Evolutionary conservation across 2,888 invertebrate genomes (phyloP).

Genomic region (Leucozona laternaria): DNA sequence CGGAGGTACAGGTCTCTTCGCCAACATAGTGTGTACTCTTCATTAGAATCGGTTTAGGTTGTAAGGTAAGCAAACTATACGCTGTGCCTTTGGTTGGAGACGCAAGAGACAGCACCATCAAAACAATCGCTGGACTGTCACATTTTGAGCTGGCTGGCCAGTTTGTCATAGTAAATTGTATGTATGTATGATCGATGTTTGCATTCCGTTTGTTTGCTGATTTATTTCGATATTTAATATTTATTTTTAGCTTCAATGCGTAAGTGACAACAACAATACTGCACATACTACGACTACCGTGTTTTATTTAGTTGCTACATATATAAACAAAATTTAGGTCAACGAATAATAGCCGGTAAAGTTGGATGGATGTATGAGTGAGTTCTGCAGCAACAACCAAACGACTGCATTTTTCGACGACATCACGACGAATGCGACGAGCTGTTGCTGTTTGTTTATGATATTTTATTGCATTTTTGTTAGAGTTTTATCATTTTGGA

Average conservation of each 20-base stretch:
- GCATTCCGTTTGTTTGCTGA: constrained; percentile 70
- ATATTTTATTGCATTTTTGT: constrained; percentile 52
- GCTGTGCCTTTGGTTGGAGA: background rate
- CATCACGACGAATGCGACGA: background rate
- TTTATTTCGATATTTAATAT: constrained; percentile 74
- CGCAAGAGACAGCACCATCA: constrained; percentile 10
- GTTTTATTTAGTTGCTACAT: constrained; percentile 56
- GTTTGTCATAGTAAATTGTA: constrained; percentile 38
- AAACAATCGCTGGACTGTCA: constrained; percentile 37
- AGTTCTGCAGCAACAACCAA: background rate
- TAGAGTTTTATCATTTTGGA: constrained; percentile 18
- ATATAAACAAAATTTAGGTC: constrained; percentile 62
- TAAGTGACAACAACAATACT: constrained; percentile 46
- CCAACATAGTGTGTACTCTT: constrained; percentile 22
- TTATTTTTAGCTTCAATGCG: constrained; percentile 72
- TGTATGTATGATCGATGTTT: constrained; percentile 40
- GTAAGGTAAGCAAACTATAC: constrained; percentile 17
- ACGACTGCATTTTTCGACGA: background rate
- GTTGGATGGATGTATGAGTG: constrained; percentile 1
- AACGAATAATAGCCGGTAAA: constrained; percentile 68
- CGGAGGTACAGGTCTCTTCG: background rate
- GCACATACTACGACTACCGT: constrained; percentile 69
- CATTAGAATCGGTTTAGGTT: constrained; percentile 65
- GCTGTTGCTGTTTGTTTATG: constrained; percentile 21
- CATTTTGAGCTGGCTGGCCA: constrained; percentile 51